Evolutionary conservation across 2,113 vertebrate species (phyloP), one percentile per base, ranked within the genome.

Genomic region (Callipepla californica): DNA sequence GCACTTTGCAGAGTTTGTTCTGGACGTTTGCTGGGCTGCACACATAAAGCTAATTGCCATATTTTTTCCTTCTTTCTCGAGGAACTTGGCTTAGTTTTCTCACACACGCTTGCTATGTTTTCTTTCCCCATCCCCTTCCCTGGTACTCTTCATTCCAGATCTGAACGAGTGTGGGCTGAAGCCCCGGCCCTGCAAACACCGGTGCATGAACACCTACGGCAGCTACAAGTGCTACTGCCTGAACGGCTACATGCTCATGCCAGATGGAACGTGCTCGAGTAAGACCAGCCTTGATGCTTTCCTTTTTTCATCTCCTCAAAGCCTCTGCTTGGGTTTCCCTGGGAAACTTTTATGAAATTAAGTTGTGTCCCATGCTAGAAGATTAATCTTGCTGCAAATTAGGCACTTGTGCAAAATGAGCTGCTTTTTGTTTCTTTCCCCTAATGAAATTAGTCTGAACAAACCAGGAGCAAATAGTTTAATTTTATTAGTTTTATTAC

Each of bases 161-260:
- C 97, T 99, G 53, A 99, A 99, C 25, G 99, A 99, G 96, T 99
- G 99, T 38, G 99, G 99, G 62, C 97, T 99, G 92, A 99, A 99
- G 97, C 99, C 99, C 0, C 98, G 99, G 87, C 99, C 98, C 0
- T 99, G 99, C 96, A 99, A 99, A 84, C 98, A 99, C 98, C 98
- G 99, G 53, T 99, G 99, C 95, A 99, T 99, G 99, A 99, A 99
- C 93, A 99, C 99, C 2, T 98, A 97, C 1, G 99, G 99, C 95
- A 99, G 99, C 96, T 99, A 99, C 98, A 99, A 99, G 95, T 99
- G 99, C 98, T 99, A 99, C 98, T 99, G 99, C 83, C 98, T 99
- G 69, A 99, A 98, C 4, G 99, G 99, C 69, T 99, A 98, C 97
- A 99, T 99, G 99, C 98, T 98, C 20, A 97, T 99, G 98, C 98